phyloP scores from a whole-genome alignment of 2,888 invertebrate species.

The Galerucella pusilla region DNA sequence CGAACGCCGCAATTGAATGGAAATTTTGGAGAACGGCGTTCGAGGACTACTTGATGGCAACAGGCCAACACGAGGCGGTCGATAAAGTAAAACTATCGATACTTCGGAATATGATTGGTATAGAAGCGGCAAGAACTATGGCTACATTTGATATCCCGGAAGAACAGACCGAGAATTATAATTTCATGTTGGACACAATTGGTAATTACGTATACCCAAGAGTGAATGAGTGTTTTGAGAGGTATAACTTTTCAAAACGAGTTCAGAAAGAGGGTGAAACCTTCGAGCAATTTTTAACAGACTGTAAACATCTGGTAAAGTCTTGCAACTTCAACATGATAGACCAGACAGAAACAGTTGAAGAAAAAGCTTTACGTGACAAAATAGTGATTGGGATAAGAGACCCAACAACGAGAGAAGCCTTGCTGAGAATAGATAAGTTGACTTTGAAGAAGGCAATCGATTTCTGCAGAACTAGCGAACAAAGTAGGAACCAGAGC shows the following conservation, averaged over 20 bases:
- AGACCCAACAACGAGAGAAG: conserved; percentile 40
- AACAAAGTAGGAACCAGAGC: conserved; percentile 35
- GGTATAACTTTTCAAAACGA: conserved; percentile 46
- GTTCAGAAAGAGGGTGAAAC: conserved; percentile 42
- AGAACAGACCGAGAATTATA: no score
- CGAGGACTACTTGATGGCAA: no score
- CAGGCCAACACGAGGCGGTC: no score
- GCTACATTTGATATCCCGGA: no score
- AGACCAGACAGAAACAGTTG: conserved; percentile 23
- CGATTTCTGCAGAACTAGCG: conserved; percentile 44
- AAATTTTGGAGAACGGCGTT: no score
- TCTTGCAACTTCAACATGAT: conserved; percentile 31
- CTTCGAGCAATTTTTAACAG: conserved; percentile 46
- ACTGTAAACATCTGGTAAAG: conserved; percentile 31
- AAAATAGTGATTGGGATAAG: conserved; percentile 43
- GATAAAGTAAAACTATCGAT: no score
- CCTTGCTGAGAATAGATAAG: conserved; percentile 44
- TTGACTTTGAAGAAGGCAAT: conserved; percentile 42
- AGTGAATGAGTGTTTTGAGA: conserved; percentile 46
- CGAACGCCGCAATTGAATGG: no score
- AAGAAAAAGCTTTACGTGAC: conserved; percentile 39
- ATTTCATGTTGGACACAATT: no score
- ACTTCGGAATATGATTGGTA: no score
- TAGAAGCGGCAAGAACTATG: no score
- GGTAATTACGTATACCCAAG: conserved; percentile 44